Evolutionary conservation across 2,888 invertebrate genomes (phyloP), one percentile per base, ranked within the genome.

Genomic region (Lasioglossum pauxillum): DNA sequence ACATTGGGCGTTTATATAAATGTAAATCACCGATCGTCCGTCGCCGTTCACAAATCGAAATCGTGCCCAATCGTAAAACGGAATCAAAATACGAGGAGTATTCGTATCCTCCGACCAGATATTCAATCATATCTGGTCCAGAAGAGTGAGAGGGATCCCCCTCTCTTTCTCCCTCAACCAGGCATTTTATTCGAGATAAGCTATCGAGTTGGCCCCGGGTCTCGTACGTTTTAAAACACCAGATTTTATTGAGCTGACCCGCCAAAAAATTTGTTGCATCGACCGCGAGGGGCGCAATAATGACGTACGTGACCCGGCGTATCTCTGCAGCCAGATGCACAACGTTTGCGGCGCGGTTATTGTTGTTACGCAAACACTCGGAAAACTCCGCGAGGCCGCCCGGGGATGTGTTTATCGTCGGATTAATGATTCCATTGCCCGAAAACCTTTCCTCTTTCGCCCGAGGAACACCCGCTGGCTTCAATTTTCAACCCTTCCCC

Each of bases 301-400:
- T 87, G 88, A 90, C 88, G 83, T 86, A 86, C 85, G 89, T 86
- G 86, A 88, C 87, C 87, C 82, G 74, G 76, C 91, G 83, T 91
- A 91, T 90, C 91, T 90, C 83, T 79, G 86, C 88, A 87, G 80
- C 88, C 91, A 90, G 91, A 88, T 88, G 88, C 87, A 85, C 88
- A 89, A 83, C 87, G 90, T 89, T 91, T 76, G 82, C 90, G 88
- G 81, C 84, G 86, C 53, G 23, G 64, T 88, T 91, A 91, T 90
- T 90, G 89, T 88, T 88, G 90, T 85, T 86, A 82, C 81, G 91
- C 90, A 90, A 90, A 90, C 90, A 91, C 57, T 83, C 44, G 81
- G 85, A 89, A 64, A 27, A 89, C 84, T 79, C 82, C 82, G 82
- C 16, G 10, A 10, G 23, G 69, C 60, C 82, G 79, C 81, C 78